Evolutionary conservation across 2,797 vertebrate genomes (phyloP).

Genomic region (Molossus molossus): DNA sequence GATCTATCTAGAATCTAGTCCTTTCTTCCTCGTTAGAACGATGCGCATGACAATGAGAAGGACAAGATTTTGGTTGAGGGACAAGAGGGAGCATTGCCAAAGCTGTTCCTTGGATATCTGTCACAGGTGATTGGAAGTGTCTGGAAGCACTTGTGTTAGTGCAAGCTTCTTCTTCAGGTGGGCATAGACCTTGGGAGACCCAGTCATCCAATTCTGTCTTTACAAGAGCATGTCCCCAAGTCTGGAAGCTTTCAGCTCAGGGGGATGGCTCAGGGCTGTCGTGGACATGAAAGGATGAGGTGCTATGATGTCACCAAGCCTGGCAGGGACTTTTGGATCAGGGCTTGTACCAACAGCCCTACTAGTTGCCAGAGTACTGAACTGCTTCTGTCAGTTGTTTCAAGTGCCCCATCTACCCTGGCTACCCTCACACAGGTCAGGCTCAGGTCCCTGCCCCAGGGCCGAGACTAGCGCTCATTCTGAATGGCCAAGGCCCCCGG

Average conservation of each 20-base stretch:
- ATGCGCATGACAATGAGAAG: neutral
- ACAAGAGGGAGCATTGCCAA: neutral
- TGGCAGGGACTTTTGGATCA: neutral
- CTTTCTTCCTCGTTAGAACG: neutral
- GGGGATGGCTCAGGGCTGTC: neutral
- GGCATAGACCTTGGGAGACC: neutral
- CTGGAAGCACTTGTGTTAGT: neutral
- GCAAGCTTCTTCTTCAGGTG: neutral
- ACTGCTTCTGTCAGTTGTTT: neutral
- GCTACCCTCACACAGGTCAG: neutral
- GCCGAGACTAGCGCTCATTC: neutral
- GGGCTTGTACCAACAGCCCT: neutral
- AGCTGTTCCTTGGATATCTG: neutral
- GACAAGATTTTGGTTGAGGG: neutral
- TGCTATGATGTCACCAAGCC: neutral
- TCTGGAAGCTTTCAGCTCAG: constrained; percentile 21
- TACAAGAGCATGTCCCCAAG: neutral
- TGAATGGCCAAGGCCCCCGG: neutral
- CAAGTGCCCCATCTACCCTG: neutral
- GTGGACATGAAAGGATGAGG: neutral
- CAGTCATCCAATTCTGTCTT: neutral
- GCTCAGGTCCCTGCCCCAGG: neutral
- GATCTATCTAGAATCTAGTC: neutral
- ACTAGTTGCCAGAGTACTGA: neutral
- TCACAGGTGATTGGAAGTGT: neutral